Conservation (phyloP, 2,888 invertebrate genomes). For the Ophion costatus region DNA sequence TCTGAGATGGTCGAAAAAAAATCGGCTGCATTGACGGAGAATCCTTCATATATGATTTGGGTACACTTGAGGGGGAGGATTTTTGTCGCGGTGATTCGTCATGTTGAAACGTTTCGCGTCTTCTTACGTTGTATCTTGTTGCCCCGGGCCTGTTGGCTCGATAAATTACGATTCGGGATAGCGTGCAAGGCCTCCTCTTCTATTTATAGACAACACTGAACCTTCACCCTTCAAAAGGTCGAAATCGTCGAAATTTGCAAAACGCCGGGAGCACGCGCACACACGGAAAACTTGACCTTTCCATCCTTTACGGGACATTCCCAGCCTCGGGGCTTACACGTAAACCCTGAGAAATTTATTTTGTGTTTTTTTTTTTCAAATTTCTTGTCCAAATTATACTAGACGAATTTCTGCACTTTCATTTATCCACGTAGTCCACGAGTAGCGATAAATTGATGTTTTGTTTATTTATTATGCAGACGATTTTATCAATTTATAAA, state of each 20-base stretch:
- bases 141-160: neutral
- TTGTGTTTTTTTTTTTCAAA: neutral
- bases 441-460: too few species aligned
- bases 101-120: neutral
- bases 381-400: too few species aligned
- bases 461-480: too few species aligned
- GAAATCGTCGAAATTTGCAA: constrained; percentile 21
- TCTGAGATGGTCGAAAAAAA: too few species aligned
- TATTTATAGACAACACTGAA: constrained; percentile 29
- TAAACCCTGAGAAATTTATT: neutral
- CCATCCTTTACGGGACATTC: neutral
- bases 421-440: too few species aligned
- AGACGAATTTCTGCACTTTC: too few species aligned
- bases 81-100: neutral
- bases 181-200: constrained; percentile 16
- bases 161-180: neutral
- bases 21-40: too few species aligned
- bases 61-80: neutral
- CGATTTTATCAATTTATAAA: too few species aligned
- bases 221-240: constrained; percentile 22
- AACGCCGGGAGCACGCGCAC: neutral
- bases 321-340: neutral
- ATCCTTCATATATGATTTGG: neutral
- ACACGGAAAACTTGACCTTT: constrained; percentile 24
- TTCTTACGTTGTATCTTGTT: neutral